Evolutionary conservation across 1,140 invertebrate species (phyloP).

Genomic region (Drosophila nannoptera): DNA sequence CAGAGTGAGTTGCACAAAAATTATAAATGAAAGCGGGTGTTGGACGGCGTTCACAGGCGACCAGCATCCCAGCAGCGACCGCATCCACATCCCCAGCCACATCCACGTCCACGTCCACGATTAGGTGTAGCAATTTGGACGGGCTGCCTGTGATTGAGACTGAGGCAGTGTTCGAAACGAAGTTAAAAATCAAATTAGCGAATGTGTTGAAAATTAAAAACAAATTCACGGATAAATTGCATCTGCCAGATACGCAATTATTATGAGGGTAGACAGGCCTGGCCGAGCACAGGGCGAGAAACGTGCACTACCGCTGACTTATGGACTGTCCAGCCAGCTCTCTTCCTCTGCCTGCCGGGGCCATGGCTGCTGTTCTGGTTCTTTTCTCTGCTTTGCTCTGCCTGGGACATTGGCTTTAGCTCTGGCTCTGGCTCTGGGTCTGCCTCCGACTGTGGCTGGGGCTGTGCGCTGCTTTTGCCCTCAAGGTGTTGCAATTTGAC

Average conservation of each 20-base stretch:
- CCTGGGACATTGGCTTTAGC: conserved; percentile 1
- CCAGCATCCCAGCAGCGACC: conserved; percentile 8
- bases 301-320: conserved; percentile 51
- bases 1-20: conserved; percentile 74
- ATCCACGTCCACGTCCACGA: conserved; percentile 54
- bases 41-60: conserved; percentile 50
- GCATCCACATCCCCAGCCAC: conserved; percentile 1
- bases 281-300: conserved; percentile 8
- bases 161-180: conserved; percentile 73
- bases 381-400: conserved; percentile 1
- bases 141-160: conserved; percentile 75
- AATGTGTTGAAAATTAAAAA: conserved; percentile 80
- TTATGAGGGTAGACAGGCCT: conserved; percentile 63
- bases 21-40: conserved; percentile 72
- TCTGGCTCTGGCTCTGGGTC: conserved; percentile 3
- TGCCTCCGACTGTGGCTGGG: conserved; percentile 10
- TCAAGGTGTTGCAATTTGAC: conserved; percentile 79
- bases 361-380: conserved; percentile 46
- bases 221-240: conserved; percentile 79
- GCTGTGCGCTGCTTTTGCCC: conserved; percentile 53
- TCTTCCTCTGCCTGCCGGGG: conserved; percentile 17
- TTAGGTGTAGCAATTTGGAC: conserved; percentile 75
- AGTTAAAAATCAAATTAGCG: conserved; percentile 79
- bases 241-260: conserved; percentile 79
- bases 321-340: conserved; percentile 55